Base-by-base conservation (phyloP, 2,888 invertebrate species). In the Cephalotes varians region DNA sequence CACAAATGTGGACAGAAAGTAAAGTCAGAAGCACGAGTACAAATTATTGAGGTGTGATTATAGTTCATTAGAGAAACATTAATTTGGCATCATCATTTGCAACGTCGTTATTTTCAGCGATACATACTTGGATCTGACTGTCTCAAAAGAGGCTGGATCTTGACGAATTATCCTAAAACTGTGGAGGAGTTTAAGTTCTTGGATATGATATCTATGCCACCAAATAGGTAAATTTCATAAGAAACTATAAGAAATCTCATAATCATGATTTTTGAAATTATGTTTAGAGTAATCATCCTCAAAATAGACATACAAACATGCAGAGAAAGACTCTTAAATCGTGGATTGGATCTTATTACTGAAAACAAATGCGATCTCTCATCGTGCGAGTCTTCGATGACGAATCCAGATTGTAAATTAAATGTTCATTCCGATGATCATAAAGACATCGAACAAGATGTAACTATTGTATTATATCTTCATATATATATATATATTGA, bases 101-200 rank as follows among this genome's bases (percentile, higher is more conserved):
- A 58, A 51, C 2, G 2, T 37, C 25, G 47, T n/a, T 34, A 49
- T 73, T 69, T 83, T 7, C n/a, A 95, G 92, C 93, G 94, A 89
- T 91, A 95, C 82, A 90, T 96, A 60, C 91, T 95, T 37, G 91
- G 94, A 84, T 91, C 95, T 92, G 96, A 96, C 86, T 96, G 96
- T 90, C 90, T 96, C 18, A 95, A 95, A 65, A 94, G 95, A 56
- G 97, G 97, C 0, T 97, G 96, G 96, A 95, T 97, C 21, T 90
- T 97, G 84, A 96, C 95, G 5, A 96, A 96, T 1, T 97, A 95
- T 90, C 96, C 96, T 0, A 95, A 94, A 7, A 95, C 95, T 0
- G 95, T 95, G 0, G 93, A 93, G 0, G 97, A 97, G 88, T 96
- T 97, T 80, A 96, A 96, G 90, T 91, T 95, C 49, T 91, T 97